phyloP scores from a whole-genome alignment of 2,888 invertebrate species.

The Ophion ventricosus region DNA sequence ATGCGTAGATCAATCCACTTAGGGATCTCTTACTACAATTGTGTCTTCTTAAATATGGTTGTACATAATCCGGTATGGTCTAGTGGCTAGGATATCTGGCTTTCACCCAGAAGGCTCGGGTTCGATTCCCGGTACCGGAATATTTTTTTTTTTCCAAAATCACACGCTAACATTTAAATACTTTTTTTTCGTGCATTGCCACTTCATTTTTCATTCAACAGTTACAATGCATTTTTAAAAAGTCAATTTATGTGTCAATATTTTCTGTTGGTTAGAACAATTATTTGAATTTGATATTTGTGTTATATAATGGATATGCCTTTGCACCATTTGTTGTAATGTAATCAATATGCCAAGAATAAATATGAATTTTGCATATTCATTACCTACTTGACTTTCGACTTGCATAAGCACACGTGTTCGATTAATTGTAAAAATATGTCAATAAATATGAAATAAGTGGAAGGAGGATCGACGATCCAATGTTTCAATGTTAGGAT shows the following conservation, averaged over 20 bases:
- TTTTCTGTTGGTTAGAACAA: too few relatives aligned
- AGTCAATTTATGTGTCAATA: not conserved
- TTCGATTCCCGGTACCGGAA: constrained; percentile 87
- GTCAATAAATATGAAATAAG: not conserved
- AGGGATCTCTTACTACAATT: not conserved
- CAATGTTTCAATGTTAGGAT: too few relatives aligned
- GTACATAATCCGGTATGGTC: constrained; percentile 83
- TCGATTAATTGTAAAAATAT: not conserved
- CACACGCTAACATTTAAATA: not conserved
- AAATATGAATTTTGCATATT: not conserved
- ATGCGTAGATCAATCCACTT: not conserved
- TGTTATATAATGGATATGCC: not conserved
- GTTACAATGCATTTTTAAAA: not conserved
- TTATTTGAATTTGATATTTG: not conserved
- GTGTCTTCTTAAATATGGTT: not conserved
- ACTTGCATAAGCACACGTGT: not conserved
- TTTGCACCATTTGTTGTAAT: not conserved
- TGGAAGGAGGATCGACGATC: too few relatives aligned
- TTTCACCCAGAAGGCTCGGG: constrained; percentile 87
- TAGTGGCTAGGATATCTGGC: constrained; percentile 87
- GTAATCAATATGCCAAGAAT: not conserved
- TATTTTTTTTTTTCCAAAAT: constrained; percentile 72
- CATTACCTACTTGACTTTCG: not conserved
- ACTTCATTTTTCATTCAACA: not conserved
- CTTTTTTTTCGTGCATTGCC: too few relatives aligned